A percentile compares a stretch with the other conserved stretches of the same genome.
Conservation (phyloP, 1,140 invertebrate genomes). For the Nymphalis io region DNA sequence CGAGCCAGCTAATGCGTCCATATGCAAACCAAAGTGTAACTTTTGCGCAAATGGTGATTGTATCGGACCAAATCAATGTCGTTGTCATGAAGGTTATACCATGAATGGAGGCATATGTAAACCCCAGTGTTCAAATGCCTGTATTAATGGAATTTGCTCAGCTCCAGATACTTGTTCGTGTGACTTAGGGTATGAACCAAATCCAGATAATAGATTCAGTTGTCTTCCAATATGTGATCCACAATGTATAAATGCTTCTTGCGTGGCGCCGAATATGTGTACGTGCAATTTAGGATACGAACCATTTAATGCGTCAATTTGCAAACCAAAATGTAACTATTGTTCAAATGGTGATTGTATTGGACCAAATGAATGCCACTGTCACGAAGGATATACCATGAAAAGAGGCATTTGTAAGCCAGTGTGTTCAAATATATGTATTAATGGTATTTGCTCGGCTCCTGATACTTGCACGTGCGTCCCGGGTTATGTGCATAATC, state of each 20-base stretch:
- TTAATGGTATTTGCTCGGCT: conserved; percentile 39
- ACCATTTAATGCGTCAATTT: not conserved
- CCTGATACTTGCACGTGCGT: conserved; percentile 53
- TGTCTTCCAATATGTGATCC: conserved; percentile 27
- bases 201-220: not conserved
- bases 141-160: conserved; percentile 55
- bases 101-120: conserved; percentile 10
- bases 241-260: conserved; percentile 35
- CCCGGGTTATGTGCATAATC: conserved; percentile 44
- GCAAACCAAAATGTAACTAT: conserved; percentile 21
- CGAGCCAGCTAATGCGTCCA: conserved; percentile 12
- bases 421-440: conserved; percentile 22
- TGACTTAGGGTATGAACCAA: conserved; percentile 43
- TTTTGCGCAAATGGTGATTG: conserved; percentile 23
- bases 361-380: conserved; percentile 22
- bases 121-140: conserved; percentile 7
- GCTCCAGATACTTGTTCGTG: conserved; percentile 63
- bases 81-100: conserved; percentile 25
- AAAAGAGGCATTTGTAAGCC: conserved; percentile 7
- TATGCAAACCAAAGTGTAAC: conserved; percentile 25
- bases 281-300: conserved; percentile 30
- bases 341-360: conserved; percentile 28
- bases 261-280: conserved; percentile 35
- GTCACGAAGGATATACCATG: conserved; percentile 19
- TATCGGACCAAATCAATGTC: conserved; percentile 22